Base-by-base conservation (phyloP, 2,797 vertebrate genomes). In the Salmo trutta region DNA sequence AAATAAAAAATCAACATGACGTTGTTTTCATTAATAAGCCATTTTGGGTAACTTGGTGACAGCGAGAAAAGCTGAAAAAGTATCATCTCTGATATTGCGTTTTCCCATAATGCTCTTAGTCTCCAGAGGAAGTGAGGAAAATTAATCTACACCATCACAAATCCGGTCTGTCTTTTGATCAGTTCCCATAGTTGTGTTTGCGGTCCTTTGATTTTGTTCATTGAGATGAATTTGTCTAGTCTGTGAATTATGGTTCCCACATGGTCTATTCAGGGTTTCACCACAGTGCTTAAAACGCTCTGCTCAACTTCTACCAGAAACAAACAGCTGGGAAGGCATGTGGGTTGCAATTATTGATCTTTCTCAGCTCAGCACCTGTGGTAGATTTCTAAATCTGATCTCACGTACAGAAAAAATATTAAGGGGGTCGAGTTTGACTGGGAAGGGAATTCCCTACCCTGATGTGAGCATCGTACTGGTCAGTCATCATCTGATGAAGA, bases 131-230 rank as follows among this genome's bases (percentile, higher is more conserved):
- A 66, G 81, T 67, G 73, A 88, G 69, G 77, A 69, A 70, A 77
- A 81, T 77, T 74, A 21, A 72, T 86, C 64, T 33, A 56, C 54
- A 83, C 75, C 54, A 62, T 72, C 12, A 33, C 82, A 76, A 84
- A 82, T 84, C 82, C 74, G 65, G 64, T 69, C 76, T 77, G 12
- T 41, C 81, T 31, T 89, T 90, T 92, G 80, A 91, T 88, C 71
- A 77, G 21, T 71, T 83, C 69, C 52, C 71, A 52, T 47, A 52
- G 77, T 75, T 71, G 59, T 27, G 29, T 71, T 59, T 77, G 51
- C 56, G 75, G 77, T 21, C 71, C 54, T 83, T 85, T 74, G 59
- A 47, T 71, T 81, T 70, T 76, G 75, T 53, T 27, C 29, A 41
- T 33, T 52, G 14, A 66, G 74, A 82, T 62, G 10, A 21, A 75